These are phyloP conservation scores for Margarornis squamiger DNA, from an alignment of 2,797 vertebrate genomes.

Conservation along the genomic window DNA sequence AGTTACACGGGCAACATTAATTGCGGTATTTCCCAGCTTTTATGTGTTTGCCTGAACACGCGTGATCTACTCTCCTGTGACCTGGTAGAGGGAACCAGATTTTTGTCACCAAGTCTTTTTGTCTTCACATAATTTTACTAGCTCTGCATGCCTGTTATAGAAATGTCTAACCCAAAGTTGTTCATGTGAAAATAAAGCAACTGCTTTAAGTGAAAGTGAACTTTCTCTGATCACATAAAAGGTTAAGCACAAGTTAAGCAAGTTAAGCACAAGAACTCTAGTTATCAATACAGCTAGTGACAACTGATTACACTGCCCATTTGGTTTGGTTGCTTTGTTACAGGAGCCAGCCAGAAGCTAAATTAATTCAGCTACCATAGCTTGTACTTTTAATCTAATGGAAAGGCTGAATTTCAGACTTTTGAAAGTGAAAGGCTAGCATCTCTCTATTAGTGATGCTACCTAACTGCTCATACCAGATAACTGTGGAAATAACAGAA, in stretches of 20 bases:
- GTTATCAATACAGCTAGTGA: neutral
- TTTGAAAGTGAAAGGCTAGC: neutral
- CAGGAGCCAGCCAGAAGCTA: neutral
- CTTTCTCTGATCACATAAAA: neutral
- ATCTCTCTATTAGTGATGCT: neutral
- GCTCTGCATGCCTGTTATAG: neutral
- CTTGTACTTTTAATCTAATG: neutral
- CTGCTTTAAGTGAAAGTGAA: neutral
- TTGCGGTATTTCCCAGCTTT: neutral
- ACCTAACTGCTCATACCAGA: neutral
- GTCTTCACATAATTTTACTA: neutral
- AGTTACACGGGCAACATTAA: neutral
- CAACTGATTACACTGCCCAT: neutral
- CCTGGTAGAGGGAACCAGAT: neutral
- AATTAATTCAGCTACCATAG: neutral
- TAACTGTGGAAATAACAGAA: neutral
- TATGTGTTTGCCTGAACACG: neutral
- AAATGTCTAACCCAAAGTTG: neutral
- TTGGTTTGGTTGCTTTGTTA: neutral
- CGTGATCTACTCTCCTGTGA: neutral
- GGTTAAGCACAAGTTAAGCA: neutral
- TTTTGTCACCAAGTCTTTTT: neutral
- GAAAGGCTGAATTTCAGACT: conserved; percentile 1
- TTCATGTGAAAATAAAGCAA: neutral
- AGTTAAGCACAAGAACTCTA: neutral